phyloP scores from a whole-genome alignment of 2,888 invertebrate species.

The Cloeon dipterum region DNA sequence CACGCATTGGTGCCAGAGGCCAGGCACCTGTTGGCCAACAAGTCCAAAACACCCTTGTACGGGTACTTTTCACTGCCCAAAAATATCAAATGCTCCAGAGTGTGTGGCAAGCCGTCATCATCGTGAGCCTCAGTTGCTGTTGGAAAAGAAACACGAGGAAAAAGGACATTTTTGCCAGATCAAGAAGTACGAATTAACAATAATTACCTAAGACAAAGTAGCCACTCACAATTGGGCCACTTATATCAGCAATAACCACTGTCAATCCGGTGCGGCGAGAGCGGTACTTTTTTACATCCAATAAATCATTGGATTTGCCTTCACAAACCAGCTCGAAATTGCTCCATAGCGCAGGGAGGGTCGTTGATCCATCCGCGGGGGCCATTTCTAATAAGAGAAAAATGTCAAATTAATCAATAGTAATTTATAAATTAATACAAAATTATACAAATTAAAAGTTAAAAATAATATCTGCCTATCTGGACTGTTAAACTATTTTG shows the following conservation, averaged over 20 bases:
- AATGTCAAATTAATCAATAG: background rate
- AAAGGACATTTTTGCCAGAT: background rate
- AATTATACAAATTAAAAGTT: background rate
- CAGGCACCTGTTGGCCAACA: constrained; percentile 69
- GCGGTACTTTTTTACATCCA: constrained; percentile 59
- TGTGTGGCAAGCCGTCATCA: constrained; percentile 83
- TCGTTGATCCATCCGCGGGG: constrained; percentile 17
- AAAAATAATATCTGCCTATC: too few relatives aligned
- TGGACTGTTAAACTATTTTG: background rate
- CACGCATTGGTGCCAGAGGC: constrained; percentile 84
- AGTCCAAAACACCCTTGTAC: constrained; percentile 70
- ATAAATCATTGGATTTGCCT: constrained; percentile 40
- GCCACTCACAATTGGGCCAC: constrained; percentile 76
- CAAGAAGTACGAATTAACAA: constrained; percentile 5
- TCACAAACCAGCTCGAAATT: constrained; percentile 32
- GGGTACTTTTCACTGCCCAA: constrained; percentile 76
- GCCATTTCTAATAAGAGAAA: constrained; percentile 15
- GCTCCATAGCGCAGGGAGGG: constrained; percentile 15
- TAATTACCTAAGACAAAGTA: constrained; percentile 61
- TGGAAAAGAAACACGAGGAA: constrained; percentile 9
- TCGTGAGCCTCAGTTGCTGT: constrained; percentile 76
- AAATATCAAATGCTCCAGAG: constrained; percentile 78
- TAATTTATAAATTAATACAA: background rate
- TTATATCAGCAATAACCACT: constrained; percentile 63
- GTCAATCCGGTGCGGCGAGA: constrained; percentile 58